Percentiles rank a stretch among this genome's conserved stretches.
These are phyloP conservation scores for Aethina tumida DNA, from an alignment of 1,140 invertebrate genomes.

Conservation along the genomic window DNA sequence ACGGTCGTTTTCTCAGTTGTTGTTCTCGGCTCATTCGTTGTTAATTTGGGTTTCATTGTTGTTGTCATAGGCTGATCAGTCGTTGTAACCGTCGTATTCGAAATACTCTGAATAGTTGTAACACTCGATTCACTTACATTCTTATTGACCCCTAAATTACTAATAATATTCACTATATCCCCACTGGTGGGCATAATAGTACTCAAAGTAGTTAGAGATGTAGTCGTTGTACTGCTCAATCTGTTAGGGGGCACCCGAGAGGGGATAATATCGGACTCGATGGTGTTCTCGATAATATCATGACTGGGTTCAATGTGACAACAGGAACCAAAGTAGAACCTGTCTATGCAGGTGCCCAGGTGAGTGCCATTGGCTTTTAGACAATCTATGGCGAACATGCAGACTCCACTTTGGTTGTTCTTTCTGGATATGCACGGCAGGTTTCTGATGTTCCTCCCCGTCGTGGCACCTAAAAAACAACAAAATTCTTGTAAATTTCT, in stretches of 20 bases:
- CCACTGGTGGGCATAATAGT: slow-evolving; percentile 4
- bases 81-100: slow-evolving; percentile 28
- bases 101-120: slow-evolving; percentile 22
- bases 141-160: slow-evolving; percentile 18
- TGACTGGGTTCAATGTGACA: slow-evolving; percentile 54
- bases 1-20: too few species aligned
- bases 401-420: slow-evolving; percentile 69
- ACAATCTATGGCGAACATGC: slow-evolving; percentile 92
- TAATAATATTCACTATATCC: slow-evolving; percentile 1
- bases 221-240: slow-evolving; percentile 27
- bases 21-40: slow-evolving; percentile 3
- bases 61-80: slow-evolving; percentile 10
- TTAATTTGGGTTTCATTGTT: slow-evolving; percentile 5
- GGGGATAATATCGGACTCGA: slow-evolving; percentile 42
- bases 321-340: slow-evolving; percentile 86
- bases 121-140: slow-evolving; percentile 10
- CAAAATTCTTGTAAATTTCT: background rate
- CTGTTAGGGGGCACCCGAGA: slow-evolving; percentile 35
- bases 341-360: slow-evolving; percentile 82
- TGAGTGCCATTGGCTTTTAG: slow-evolving; percentile 84
- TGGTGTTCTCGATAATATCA: slow-evolving; percentile 40
- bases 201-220: slow-evolving; percentile 21
- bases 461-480: slow-evolving; percentile 48
- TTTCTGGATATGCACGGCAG: slow-evolving; percentile 73
- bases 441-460: slow-evolving; percentile 77